A percentile compares a stretch with the other conserved stretches of the same genome.
Conservation (phyloP, 2,888 invertebrate genomes). For the Caenorhabditis sp. region DNA sequence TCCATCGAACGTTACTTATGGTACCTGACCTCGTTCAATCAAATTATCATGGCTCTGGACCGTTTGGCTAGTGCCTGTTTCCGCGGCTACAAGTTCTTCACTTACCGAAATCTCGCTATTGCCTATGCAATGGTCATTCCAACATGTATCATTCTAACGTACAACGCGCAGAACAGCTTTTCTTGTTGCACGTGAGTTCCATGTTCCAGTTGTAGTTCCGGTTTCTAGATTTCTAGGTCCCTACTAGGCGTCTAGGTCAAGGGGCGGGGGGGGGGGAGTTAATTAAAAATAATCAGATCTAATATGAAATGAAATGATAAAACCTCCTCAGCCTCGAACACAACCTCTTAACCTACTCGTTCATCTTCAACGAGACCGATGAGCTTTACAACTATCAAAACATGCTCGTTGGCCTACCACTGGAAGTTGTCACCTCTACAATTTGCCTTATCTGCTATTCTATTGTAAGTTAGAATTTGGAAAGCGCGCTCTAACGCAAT, state of each 20-base stretch:
- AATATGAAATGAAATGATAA: too few relatives aligned
- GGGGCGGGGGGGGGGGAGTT: too few relatives aligned
- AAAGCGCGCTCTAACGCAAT: constrained; percentile 46
- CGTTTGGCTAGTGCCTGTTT: constrained; percentile 63
- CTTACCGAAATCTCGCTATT: constrained; percentile 31
- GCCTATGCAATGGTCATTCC: constrained; percentile 53
- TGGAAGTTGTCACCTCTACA: constrained; percentile 62
- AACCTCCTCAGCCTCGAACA: constrained; percentile 25
- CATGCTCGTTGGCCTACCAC: constrained; percentile 66
- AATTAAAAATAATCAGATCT: too few relatives aligned
- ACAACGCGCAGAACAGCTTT: constrained; percentile 65
- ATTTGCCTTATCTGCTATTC: constrained; percentile 66
- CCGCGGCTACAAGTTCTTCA: constrained; percentile 55
- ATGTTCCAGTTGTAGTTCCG: too few relatives aligned
- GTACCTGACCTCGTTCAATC: constrained; percentile 68
- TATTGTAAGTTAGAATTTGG: constrained; percentile 50
- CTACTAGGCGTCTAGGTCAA: too few relatives aligned
- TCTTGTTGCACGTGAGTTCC: constrained; percentile 69
- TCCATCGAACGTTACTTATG: too few relatives aligned
- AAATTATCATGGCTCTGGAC: constrained; percentile 68
- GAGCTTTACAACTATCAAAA: constrained; percentile 69
- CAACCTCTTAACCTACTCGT: constrained; percentile 64
- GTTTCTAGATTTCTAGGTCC: too few relatives aligned
- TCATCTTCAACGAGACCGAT: constrained; percentile 54
- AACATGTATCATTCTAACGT: constrained; percentile 45